Base-by-base conservation (phyloP, 53 echinoderm and acorn worm genomes). In the Holothuria scabra region DNA sequence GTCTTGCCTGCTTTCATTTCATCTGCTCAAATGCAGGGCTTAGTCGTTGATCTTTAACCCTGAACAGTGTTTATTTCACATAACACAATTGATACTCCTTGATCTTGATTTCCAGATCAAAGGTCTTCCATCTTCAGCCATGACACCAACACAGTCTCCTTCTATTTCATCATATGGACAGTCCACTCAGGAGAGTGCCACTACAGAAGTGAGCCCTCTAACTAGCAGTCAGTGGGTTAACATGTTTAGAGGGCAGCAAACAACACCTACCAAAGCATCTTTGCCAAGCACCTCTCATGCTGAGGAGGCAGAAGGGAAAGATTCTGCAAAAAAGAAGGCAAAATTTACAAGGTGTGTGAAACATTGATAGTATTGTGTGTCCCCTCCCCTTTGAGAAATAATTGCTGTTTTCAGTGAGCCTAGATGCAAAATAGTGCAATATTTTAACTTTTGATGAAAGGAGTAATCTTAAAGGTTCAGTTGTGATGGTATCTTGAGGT, bases 261-360 rank as follows among this genome's bases (percentile, higher is more conserved):
- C 78, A 0, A 90, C 90, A 32, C 93, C 93, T 22, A 87, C 85
- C 20, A 93, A 80, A 34, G 80, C 49, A 23, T 69, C 64, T 16
- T 41, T 20, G 3, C 66, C 56, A 16, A 63, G 63, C 59, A 82
- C 33, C 28, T 37, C 85, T 18, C 16, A 24, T 4, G 32, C 81
- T 61, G 66, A 46, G 4, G 70, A 58, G 41, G 76, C 85, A 38
- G 85, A 86, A 23, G 66, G 76, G 6, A 81, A 85, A 29, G 97
- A 99, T 56, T 99, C 99, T 23, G 89, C 94, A 0, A 92, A 87
- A 76, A 99, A 99, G 84, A 94, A 91, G 56, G 91, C 66, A 49
- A 92, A 88, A 81, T 99, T 93, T 87, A 46, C 88, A 60, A 99
- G 89, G 99, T 99, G 29, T 28, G 14, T 52, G 16, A 52, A 52